These are phyloP conservation scores for Acleris laterana DNA, from an alignment of 2,888 invertebrate genomes.

Conservation along the genomic window DNA sequence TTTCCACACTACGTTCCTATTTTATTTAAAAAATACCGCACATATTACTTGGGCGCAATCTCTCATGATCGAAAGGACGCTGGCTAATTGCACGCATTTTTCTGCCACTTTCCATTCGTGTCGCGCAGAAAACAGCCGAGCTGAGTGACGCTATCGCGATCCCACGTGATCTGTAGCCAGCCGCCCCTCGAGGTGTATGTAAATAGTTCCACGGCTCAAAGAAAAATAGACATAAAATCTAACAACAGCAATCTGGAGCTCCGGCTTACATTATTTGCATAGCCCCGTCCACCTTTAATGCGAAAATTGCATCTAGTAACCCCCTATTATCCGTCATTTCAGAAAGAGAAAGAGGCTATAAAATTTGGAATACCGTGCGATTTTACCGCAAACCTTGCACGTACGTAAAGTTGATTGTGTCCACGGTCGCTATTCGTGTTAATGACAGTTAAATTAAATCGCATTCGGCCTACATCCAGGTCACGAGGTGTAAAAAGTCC, in stretches of 20 bases:
- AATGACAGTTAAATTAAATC: constrained; percentile 40
- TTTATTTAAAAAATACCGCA: neutral
- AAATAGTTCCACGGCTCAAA: constrained; percentile 1
- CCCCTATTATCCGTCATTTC: constrained; percentile 29
- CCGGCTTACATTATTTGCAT: constrained; percentile 23
- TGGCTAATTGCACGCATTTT: constrained; percentile 11
- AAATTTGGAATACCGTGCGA: constrained; percentile 26
- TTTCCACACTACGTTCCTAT: no score
- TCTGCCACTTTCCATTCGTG: constrained; percentile 23
- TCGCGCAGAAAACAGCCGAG: constrained; percentile 19
- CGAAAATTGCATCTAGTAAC: constrained; percentile 24
- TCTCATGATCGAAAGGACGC: constrained; percentile 20
- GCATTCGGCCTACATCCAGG: constrained; percentile 30
- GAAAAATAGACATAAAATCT: constrained; percentile 25
- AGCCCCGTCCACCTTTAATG: constrained; percentile 14
- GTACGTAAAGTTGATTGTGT: constrained; percentile 33
- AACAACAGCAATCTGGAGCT: constrained; percentile 19
- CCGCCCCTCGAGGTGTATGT: constrained; percentile 2
- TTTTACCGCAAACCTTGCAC: constrained; percentile 22
- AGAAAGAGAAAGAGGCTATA: constrained; percentile 31
- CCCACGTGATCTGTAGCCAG: constrained; percentile 15
- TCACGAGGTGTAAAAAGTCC: constrained; percentile 34
- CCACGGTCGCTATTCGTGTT: constrained; percentile 37
- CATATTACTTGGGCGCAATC: constrained; percentile 12
- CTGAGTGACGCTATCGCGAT: constrained; percentile 18